Evolutionary conservation across 2,888 invertebrate genomes (phyloP), one percentile per base, ranked within the genome.

Genomic region (Notodonta ziczac): DNA sequence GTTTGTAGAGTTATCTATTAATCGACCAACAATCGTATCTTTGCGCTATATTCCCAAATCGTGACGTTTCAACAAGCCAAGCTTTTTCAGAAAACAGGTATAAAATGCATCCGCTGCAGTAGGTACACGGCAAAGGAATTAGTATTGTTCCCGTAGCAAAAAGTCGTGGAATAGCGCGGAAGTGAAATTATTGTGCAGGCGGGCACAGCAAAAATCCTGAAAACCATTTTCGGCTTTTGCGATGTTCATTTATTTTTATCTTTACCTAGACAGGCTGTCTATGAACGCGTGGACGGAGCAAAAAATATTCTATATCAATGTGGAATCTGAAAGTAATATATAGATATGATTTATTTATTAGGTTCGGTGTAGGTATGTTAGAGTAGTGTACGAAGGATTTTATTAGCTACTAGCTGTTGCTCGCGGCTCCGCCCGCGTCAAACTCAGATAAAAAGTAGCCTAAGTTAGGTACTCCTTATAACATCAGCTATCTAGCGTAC

Each of bases 61-160:
- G 67, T 74, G 63, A 64, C 61, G 63, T 63, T 67, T 65, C 62
- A 65, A 67, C 59, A 58, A 64, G 65, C 63, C 59, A 63, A 63
- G 54, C 46, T 46, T 65, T 70, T 69, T 64, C 66, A 66, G 58
- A 57, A 67, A 71, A 72, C 60, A 58, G 50, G 40, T 40, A 68
- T 64, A 72, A 62, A 68, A 66, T 16, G 59, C 62, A 58, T 60
- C 52, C 62, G 60, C 48, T 64, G 62, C 60, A 67, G 40, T 60
- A 57, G 35, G 46, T 65, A 56, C 55, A 62, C 51, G 42, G 56
- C 52, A 56, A 14, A 63, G 52, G 46, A 59, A 62, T 64, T 63
- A 60, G 51, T 63, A 59, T 60, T 61, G 53, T 62, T 52, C 16
- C 56, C n/a, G 60, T 51, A 62, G 52, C 52, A 64, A 69, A 64